Evolutionary conservation across 1,140 invertebrate species (phyloP).

Genomic region (Temnothorax longispinosus): DNA sequence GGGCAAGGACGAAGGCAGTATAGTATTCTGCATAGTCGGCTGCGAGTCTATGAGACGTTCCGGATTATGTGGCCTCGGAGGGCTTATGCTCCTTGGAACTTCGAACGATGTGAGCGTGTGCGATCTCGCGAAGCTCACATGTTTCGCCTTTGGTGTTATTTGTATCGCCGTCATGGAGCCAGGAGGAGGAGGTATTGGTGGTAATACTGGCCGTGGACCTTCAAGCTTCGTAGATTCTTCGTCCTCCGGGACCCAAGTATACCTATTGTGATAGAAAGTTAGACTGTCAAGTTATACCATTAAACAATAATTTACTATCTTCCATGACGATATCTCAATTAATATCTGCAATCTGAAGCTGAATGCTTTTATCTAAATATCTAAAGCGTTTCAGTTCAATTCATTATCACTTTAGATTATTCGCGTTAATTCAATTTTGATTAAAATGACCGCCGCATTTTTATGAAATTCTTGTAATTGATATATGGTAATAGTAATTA

Average conservation of each 20-base stretch:
- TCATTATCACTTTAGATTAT: neutral
- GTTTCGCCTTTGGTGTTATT: conserved; percentile 89
- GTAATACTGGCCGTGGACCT: conserved; percentile 87
- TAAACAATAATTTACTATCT: neutral
- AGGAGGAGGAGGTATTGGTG: conserved; percentile 79
- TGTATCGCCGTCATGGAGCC: conserved; percentile 80
- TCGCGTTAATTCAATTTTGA: neutral
- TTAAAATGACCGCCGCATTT: neutral
- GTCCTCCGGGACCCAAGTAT: conserved; percentile 91
- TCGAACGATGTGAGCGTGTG: conserved; percentile 94
- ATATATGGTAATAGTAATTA: neutral
- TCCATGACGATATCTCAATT: neutral
- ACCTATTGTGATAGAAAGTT: conserved; percentile 77
- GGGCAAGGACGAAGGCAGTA: conserved; percentile 74
- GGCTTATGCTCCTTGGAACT: conserved; percentile 86
- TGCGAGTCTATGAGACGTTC: conserved; percentile 88
- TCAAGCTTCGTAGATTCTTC: conserved; percentile 90
- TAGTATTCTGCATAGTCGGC: conserved; percentile 80
- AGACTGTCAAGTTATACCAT: neutral
- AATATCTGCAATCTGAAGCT: neutral
- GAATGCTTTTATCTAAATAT: neutral
- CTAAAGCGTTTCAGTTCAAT: neutral
- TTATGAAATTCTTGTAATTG: neutral
- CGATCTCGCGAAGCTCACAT: conserved; percentile 95
- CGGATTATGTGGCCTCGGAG: conserved; percentile 88